A percentile compares a stretch with the other conserved stretches of the same genome.
phyloP scores from a whole-genome alignment of 2,113 vertebrate species.

The Sphaerodactylus townsendi region DNA sequence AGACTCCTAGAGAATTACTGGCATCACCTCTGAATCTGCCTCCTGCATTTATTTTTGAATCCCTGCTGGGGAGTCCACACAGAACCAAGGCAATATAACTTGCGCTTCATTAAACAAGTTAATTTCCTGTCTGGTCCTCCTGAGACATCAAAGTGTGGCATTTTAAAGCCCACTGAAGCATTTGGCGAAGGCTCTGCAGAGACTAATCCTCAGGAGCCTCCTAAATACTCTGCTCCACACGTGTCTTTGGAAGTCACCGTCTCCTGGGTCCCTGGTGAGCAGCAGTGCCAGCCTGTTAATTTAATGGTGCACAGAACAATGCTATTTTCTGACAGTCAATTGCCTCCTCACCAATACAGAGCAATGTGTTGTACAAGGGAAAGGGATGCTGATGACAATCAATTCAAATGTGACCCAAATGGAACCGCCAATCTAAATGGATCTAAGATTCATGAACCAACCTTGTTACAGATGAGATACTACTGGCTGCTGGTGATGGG shows the following conservation, averaged over 20 bases:
- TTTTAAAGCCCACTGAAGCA: conserved; percentile 25
- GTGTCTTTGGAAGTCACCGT: neutral
- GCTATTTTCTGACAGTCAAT: neutral
- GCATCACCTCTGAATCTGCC: neutral
- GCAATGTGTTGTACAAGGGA: neutral
- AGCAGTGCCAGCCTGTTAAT: neutral
- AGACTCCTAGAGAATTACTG: neutral
- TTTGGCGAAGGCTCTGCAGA: neutral
- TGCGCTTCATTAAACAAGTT: conserved; percentile 30
- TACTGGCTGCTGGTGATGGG: no score
- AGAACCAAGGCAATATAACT: conserved; percentile 10
- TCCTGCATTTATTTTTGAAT: neutral
- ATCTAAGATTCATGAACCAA: neutral
- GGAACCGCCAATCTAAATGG: neutral
- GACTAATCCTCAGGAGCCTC: neutral
- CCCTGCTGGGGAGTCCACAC: neutral
- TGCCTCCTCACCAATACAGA: neutral
- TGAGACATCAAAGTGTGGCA: conserved; percentile 19
- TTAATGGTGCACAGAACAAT: neutral
- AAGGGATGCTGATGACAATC: neutral
- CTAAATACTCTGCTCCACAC: neutral
- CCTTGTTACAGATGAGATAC: neutral
- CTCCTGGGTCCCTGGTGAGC: conserved; percentile 6
- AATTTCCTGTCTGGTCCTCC: conserved; percentile 32
- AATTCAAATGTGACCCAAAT: neutral